Evolutionary conservation across 2,888 invertebrate species (phyloP).

Genomic region (Campoplex capitator): DNA sequence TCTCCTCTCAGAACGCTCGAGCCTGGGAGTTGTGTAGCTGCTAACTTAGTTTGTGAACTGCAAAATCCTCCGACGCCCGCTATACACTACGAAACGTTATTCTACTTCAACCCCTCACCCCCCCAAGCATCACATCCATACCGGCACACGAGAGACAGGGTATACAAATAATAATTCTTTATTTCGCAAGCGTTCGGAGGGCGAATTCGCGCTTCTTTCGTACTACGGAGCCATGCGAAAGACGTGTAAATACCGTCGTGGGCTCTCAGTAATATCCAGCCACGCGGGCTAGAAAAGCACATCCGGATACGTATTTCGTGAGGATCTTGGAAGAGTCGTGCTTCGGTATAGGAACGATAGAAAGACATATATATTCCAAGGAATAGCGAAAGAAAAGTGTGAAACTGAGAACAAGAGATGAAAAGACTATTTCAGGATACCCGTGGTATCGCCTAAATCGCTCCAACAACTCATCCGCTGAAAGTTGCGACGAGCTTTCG

Average conservation of each 20-base stretch:
- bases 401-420: conserved; percentile 70
- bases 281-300: background rate
- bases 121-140: conserved; percentile 53
- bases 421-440: conserved; percentile 77
- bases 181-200: conserved; percentile 59
- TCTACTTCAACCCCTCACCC: conserved; percentile 14
- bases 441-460: conserved; percentile 82
- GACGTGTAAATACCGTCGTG: conserved; percentile 81
- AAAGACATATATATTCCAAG: conserved; percentile 49
- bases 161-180: conserved; percentile 84
- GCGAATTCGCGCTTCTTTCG: conserved; percentile 70
- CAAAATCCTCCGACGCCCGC: conserved; percentile 82
- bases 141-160: conserved; percentile 62
- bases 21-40: conserved; percentile 77
- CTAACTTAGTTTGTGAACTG: conserved; percentile 84
- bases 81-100: conserved; percentile 47
- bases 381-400: conserved; percentile 46
- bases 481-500: conserved; percentile 83
- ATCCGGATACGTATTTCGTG: conserved; percentile 1
- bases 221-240: conserved; percentile 68
- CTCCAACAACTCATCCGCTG: conserved; percentile 84
- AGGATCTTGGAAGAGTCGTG: conserved; percentile 54
- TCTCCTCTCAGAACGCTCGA: conserved; percentile 53
- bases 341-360: conserved; percentile 66
- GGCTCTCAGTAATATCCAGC: conserved; percentile 9